Evolutionary conservation across 2,113 vertebrate species (phyloP).

Genomic region (Osmerus eperlanus): DNA sequence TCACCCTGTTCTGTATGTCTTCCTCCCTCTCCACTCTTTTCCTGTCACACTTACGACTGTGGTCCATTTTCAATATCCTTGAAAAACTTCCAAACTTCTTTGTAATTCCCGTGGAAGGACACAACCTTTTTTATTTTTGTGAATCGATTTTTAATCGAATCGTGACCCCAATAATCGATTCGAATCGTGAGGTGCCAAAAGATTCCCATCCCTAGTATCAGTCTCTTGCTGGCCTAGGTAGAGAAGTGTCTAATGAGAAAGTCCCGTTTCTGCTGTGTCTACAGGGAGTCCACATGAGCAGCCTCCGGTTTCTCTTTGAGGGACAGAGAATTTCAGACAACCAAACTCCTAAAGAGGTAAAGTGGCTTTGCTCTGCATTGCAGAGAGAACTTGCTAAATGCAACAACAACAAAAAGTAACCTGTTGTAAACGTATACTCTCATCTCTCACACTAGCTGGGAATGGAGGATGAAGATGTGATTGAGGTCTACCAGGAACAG

Average conservation of each 20-base stretch:
- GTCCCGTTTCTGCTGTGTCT: neutral
- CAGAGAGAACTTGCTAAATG: neutral
- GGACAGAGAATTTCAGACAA: slow-evolving; percentile 98
- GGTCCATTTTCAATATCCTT: no score
- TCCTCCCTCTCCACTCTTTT: no score
- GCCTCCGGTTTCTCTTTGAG: slow-evolving; percentile 98
- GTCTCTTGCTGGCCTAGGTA: neutral
- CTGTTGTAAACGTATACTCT: neutral
- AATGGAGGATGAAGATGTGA: slow-evolving; percentile 99
- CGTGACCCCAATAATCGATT: no score
- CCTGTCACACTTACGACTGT: no score
- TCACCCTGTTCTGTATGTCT: no score
- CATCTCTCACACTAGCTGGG: slow-evolving; percentile 79
- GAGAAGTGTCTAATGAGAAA: no score
- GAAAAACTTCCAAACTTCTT: no score
- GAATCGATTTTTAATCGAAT: no score
- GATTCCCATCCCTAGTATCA: neutral
- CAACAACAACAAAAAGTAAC: neutral
- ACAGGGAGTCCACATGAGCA: slow-evolving; percentile 94
- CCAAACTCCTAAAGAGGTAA: slow-evolving; percentile 99
- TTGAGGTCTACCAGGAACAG: slow-evolving; percentile 99
- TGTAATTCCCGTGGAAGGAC: no score
- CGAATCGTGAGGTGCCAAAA: no score
- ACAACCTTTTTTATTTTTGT: no score
- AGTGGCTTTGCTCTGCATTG: slow-evolving; percentile 61